phyloP scores from a whole-genome alignment of 2,797 vertebrate genomes.

The Malurus splendens region DNA sequence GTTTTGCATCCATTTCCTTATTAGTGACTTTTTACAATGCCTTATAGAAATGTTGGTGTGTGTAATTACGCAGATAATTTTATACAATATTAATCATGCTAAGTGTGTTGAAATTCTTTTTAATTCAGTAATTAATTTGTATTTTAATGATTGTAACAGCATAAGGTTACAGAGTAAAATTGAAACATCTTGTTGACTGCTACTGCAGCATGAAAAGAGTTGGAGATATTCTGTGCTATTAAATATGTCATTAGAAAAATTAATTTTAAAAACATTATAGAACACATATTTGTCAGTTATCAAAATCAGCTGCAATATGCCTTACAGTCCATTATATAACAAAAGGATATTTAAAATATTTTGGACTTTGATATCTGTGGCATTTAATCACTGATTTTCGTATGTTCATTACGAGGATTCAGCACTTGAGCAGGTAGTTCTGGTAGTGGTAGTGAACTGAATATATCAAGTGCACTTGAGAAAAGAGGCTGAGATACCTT shows the following conservation, averaged over 20 bases:
- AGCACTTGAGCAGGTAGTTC: background rate
- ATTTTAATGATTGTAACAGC: slow-evolving; percentile 71
- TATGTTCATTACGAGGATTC: background rate
- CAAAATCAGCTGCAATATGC: background rate
- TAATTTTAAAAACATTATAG: background rate
- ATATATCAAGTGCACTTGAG: background rate
- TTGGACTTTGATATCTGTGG: background rate
- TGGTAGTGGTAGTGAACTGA: background rate
- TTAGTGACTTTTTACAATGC: slow-evolving; percentile 61
- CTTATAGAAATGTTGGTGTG: slow-evolving; percentile 64
- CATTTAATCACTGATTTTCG: background rate
- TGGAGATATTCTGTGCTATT: slow-evolving; percentile 38
- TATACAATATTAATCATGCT: slow-evolving; percentile 74
- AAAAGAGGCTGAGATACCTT: background rate
- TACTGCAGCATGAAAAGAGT: slow-evolving; percentile 28
- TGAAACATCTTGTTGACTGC: slow-evolving; percentile 62
- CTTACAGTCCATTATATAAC: background rate
- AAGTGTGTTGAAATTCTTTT: slow-evolving; percentile 65
- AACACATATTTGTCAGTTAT: background rate
- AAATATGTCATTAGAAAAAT: slow-evolving; percentile 22
- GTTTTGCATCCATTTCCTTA: slow-evolving; percentile 56
- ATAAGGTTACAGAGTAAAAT: slow-evolving; percentile 63
- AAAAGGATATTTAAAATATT: background rate
- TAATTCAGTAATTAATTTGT: slow-evolving; percentile 73
- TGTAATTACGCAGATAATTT: slow-evolving; percentile 72